phyloP scores from a whole-genome alignment of 2,797 vertebrate species.

The Eospalax fontanierii region DNA sequence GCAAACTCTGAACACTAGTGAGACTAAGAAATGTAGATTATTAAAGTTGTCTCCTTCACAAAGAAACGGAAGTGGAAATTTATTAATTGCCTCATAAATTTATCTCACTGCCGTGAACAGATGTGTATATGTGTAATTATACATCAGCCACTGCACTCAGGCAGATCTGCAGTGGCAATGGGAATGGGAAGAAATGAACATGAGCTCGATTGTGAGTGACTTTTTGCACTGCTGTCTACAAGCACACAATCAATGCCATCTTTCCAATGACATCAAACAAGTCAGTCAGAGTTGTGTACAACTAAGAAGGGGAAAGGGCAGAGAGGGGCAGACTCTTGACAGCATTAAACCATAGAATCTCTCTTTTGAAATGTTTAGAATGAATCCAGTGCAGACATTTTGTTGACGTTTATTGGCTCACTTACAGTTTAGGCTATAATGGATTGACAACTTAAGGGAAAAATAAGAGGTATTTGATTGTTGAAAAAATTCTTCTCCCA shows the following conservation, averaged over 20 bases:
- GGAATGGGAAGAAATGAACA: neutral
- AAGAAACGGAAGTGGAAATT: neutral
- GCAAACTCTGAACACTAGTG: neutral
- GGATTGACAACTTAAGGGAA: slow-evolving; percentile 14
- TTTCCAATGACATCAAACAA: neutral
- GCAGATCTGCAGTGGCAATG: neutral
- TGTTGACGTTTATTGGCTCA: neutral
- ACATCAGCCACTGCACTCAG: neutral
- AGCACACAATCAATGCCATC: neutral
- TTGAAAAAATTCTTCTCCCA: neutral
- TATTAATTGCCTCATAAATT: neutral
- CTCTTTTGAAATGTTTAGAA: neutral
- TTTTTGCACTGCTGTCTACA: neutral
- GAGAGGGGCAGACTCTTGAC: neutral
- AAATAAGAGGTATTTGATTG: neutral
- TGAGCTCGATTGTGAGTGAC: neutral
- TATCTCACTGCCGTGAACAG: neutral
- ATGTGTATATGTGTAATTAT: neutral
- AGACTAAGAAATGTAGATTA: neutral
- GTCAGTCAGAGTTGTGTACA: neutral
- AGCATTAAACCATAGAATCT: neutral
- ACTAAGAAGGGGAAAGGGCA: neutral
- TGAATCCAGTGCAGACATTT: slow-evolving; percentile 32
- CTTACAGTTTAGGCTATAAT: neutral
- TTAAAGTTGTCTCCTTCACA: neutral